Conservation (phyloP, 2,113 vertebrate genomes). For the Nansenia antarctica region DNA sequence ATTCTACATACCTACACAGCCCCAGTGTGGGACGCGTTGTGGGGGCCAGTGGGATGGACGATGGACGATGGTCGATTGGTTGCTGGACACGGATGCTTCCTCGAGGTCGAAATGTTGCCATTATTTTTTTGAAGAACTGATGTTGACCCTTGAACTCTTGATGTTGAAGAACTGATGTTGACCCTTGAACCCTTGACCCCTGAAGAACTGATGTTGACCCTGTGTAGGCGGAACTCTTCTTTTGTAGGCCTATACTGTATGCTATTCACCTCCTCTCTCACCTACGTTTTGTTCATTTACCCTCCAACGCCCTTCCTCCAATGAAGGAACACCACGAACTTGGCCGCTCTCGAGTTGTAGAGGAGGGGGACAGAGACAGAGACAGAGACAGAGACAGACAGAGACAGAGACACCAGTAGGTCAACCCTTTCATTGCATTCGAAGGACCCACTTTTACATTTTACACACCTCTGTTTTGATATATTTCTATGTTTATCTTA, state of each 20-base stretch:
- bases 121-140: too few relatives aligned
- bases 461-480: not conserved
- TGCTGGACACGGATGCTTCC: too few relatives aligned
- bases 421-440: not conserved
- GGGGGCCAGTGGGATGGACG: too few relatives aligned
- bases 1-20: conserved; percentile 14
- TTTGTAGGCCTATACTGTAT: not conserved
- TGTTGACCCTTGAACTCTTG: conserved; percentile 38
- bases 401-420: not conserved
- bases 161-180: too few relatives aligned
- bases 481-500: not conserved
- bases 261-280: not conserved
- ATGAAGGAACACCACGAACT: conserved; percentile 28
- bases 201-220: conserved; percentile 24
- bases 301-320: conserved; percentile 7
- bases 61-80: not conserved
- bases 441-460: not conserved
- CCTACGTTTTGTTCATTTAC: conserved; percentile 15
- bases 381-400: not conserved
- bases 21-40: conserved; percentile 18
- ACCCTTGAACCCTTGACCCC: conserved; percentile 31
- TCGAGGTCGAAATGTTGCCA: not conserved
- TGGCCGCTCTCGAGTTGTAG: conserved; percentile 54
- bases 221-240: conserved; percentile 10
- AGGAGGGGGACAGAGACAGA: not conserved